Base-by-base conservation (phyloP, 1,140 invertebrate species). In the Penaeus japonicus region DNA sequence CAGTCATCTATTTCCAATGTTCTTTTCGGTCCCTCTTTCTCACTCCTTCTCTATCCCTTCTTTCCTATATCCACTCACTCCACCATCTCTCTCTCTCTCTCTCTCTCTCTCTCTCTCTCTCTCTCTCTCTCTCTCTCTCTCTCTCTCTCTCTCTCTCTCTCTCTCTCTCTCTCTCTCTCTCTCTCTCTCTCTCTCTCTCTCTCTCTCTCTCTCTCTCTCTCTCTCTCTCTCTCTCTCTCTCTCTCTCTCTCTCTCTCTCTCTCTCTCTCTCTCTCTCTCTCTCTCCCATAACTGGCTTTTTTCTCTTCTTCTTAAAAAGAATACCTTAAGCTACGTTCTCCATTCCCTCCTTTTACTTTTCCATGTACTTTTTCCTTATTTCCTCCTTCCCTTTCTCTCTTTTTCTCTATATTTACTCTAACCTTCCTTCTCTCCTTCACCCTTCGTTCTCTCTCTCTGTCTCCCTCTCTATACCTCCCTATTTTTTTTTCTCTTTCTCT, bases 111-210 rank as follows among this genome's bases (percentile, higher is more conserved):
- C 2, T 35, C 2, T 7, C n/a, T 20, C 22, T 20, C 20, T 39
- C 30, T 77, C 75, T 27, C 22, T 12, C 30, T 75, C 24, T 24
- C 70, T 75, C 18, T 10, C 30, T 10, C 10, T 27, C 10, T 27
- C 12, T 75, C 70, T 75, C 70, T 30, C 70, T 75, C 70, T 75
- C 70, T 30, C 70, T 75, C 27, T 18, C 70, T 75, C 70, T 18
- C 27, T 75, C 27, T 75, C 70, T 30, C 70, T 75, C 70, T 30
- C 70, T 75, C 27, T 75, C 70, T 75, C 70, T 75, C 18, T 59
- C 55, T 59, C 70, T 75, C 70, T 75, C 75, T 39, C 75, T 78
- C 65, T 32, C 75, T 78, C 75, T 78, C 39, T 47, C 75, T 78
- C 39, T 47, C 75, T 78, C 75, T 30, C n/a, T 35, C 75, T 75